phyloP scores from a whole-genome alignment of 2,888 invertebrate genomes.

The Nipponacmea schrenckii region DNA sequence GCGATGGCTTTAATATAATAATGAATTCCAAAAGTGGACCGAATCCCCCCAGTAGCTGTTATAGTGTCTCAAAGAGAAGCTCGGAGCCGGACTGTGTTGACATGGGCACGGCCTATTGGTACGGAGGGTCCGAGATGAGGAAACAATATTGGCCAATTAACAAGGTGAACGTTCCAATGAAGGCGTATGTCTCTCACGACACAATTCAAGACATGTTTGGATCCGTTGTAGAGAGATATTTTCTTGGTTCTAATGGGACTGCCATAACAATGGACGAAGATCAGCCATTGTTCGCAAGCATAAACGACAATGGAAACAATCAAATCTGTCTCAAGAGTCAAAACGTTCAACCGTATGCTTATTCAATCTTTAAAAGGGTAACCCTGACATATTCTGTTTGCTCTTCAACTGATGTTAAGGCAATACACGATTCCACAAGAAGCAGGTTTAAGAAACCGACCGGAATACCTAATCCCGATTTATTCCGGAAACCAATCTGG shows the following conservation, averaged over 20 bases:
- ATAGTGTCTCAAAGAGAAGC: neutral
- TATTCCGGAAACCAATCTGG: slow-evolving; percentile 85
- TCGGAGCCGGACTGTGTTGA: slow-evolving; percentile 35
- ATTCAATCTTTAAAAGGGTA: slow-evolving; percentile 24
- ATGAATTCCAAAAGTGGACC: no score
- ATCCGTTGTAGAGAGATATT: slow-evolving; percentile 68
- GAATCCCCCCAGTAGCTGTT: neutral
- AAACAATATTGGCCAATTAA: slow-evolving; percentile 87
- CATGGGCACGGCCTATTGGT: slow-evolving; percentile 72
- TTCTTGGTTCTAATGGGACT: slow-evolving; percentile 77
- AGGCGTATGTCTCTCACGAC: slow-evolving; percentile 48
- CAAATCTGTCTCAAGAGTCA: slow-evolving; percentile 39
- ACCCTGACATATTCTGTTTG: slow-evolving; percentile 39
- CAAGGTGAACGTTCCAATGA: slow-evolving; percentile 38
- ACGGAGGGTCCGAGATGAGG: slow-evolving; percentile 84
- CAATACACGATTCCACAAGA: slow-evolving; percentile 70
- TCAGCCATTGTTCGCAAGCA: slow-evolving; percentile 81
- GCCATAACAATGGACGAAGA: slow-evolving; percentile 75
- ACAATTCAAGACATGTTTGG: slow-evolving; percentile 50
- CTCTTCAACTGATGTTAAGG: slow-evolving; percentile 28
- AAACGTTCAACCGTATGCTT: slow-evolving; percentile 38
- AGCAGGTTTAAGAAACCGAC: slow-evolving; percentile 71
- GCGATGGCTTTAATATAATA: no score
- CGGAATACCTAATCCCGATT: slow-evolving; percentile 75
- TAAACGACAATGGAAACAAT: slow-evolving; percentile 73